Conservation (phyloP, 2,797 vertebrate genomes). For the Pipistrellus nathusii region DNA sequence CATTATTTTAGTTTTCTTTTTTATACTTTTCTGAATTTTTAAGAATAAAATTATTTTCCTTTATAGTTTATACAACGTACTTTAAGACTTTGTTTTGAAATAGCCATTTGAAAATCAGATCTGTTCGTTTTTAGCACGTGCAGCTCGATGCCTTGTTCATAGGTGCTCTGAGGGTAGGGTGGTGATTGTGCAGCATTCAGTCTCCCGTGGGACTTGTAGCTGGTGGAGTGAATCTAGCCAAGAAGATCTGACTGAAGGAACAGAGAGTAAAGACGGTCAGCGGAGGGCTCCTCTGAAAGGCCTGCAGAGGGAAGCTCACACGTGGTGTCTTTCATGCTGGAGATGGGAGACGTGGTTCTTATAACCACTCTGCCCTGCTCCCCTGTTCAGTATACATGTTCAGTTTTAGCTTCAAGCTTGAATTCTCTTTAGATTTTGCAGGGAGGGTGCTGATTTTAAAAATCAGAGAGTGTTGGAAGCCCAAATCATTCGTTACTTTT, state of each 20-base stretch:
- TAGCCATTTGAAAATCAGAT: slow-evolving; percentile 29
- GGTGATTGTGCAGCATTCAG: not conserved
- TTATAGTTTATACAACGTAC: not conserved
- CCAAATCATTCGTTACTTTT: not conserved
- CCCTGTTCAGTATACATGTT: not conserved
- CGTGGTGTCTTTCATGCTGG: slow-evolving; percentile 38
- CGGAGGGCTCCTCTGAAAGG: slow-evolving; percentile 58
- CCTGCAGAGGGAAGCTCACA: slow-evolving; percentile 9
- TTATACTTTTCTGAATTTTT: slow-evolving; percentile 25
- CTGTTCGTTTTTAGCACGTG: not conserved
- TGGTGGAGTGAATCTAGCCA: not conserved
- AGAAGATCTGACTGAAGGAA: slow-evolving; percentile 21
- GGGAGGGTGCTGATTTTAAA: not conserved
- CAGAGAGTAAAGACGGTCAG: slow-evolving; percentile 51
- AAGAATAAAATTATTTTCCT: not conserved
- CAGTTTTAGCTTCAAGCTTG: not conserved
- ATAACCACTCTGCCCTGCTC: not conserved
- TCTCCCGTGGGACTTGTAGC: not conserved
- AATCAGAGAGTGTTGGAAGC: slow-evolving; percentile 14
- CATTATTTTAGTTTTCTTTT: slow-evolving; percentile 24
- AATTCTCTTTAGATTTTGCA: slow-evolving; percentile 36
- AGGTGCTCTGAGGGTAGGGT: not conserved
- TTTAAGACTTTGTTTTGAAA: slow-evolving; percentile 31
- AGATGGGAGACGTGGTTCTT: slow-evolving; percentile 3
- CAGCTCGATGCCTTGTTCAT: not conserved